phyloP scores from a whole-genome alignment of 2,113 vertebrate genomes.

The Psammodynastes pulverulentus region DNA sequence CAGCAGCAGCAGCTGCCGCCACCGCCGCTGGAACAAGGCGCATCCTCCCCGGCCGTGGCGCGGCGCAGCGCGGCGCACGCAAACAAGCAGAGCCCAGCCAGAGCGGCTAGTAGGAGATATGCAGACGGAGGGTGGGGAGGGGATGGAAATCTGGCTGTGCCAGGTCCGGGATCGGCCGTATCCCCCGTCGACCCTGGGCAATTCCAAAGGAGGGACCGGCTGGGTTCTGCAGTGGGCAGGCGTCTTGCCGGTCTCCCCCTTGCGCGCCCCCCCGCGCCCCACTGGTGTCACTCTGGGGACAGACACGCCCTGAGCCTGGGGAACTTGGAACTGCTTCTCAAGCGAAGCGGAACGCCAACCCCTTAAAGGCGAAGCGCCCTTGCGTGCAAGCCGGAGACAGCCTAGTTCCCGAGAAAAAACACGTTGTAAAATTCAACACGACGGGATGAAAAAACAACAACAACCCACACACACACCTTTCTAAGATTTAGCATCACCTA shows the following conservation, averaged over 20 bases:
- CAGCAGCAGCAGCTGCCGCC: not conserved
- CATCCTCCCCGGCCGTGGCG: conserved; percentile 9
- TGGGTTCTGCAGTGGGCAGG: not conserved
- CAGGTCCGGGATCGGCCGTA: conserved; percentile 28
- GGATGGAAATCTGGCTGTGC: not conserved
- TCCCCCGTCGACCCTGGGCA: not conserved
- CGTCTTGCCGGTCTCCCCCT: conserved; percentile 10
- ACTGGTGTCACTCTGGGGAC: conserved; percentile 53
- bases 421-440: not conserved
- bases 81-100: not conserved
- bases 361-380: conserved; percentile 58
- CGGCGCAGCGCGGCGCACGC: not conserved
- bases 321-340: conserved; percentile 9
- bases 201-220: conserved; percentile 38
- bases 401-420: not conserved
- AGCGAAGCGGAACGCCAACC: conserved; percentile 61
- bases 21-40: not conserved
- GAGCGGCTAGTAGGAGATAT: not conserved
- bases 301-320: conserved; percentile 66
- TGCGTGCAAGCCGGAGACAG: not conserved
- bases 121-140: accelerated
- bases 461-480: not conserved
- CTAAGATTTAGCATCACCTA: not conserved
- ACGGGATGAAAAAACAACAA: accelerated
- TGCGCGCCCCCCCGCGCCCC: conserved; percentile 42